Evolutionary conservation across 2,888 invertebrate genomes (phyloP).

Genomic region (Mystacides longicornis): DNA sequence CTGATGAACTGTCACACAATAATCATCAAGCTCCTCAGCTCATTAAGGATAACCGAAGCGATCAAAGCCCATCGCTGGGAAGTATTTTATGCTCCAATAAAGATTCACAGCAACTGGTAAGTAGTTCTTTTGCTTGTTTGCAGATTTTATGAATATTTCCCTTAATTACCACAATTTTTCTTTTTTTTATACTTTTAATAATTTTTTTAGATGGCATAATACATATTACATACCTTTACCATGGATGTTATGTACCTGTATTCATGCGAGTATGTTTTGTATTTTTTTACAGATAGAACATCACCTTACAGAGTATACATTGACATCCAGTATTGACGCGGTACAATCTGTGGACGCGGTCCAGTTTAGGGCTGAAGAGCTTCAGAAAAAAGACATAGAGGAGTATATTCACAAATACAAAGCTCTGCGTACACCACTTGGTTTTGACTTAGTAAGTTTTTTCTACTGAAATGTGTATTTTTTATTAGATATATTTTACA

Average conservation of each 20-base stretch:
- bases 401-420: not conserved
- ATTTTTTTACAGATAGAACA: not conserved
- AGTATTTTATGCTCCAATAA: not conserved
- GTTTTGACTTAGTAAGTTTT: not conserved
- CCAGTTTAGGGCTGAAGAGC: not conserved
- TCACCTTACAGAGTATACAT: not conserved
- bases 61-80: not conserved
- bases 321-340: not conserved
- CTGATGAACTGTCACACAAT: not conserved
- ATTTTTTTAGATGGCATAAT: too few relatives aligned
- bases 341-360: not conserved
- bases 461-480: not conserved
- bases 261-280: not conserved
- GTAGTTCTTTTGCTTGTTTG: not conserved
- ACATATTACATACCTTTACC: not conserved
- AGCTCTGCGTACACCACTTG: not conserved
- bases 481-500: not conserved
- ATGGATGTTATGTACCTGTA: too few relatives aligned
- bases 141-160: not conserved
- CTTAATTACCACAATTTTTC: not conserved
- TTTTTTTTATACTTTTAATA: too few relatives aligned
- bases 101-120: not conserved
- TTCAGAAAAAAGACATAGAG: not conserved
- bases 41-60: not conserved
- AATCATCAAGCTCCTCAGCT: not conserved